Conservation (phyloP, 2,888 invertebrate genomes). For the Callinectes sapidus region DNA sequence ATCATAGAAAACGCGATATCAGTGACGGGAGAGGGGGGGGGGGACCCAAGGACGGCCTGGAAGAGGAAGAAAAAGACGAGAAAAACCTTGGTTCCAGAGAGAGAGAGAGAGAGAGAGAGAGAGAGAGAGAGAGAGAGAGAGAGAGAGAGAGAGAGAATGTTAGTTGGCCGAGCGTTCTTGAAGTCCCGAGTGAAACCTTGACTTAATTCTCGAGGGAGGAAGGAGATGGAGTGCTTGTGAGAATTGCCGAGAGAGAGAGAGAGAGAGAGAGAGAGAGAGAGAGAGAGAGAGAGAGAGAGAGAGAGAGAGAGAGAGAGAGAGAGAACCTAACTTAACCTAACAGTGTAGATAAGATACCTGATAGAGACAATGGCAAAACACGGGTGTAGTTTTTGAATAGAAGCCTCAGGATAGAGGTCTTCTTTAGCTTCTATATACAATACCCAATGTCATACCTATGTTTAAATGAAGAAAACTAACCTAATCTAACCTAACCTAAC, state of each 20-base stretch:
- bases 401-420: too few species aligned
- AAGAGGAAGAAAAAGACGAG: background rate
- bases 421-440: too few species aligned
- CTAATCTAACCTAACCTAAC: too few species aligned
- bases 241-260: background rate
- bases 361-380: too few species aligned
- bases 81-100: background rate
- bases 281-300: slow-evolving; percentile 32
- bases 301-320: slow-evolving; percentile 22
- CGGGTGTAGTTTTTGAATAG: too few species aligned
- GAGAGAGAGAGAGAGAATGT: too few species aligned
- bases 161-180: background rate
- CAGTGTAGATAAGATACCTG: too few species aligned
- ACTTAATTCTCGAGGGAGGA: background rate
- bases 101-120: too few species aligned
- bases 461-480: too few species aligned
- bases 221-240: background rate
- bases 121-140: too few species aligned
- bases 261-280: slow-evolving; percentile 39
- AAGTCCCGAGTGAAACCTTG: background rate
- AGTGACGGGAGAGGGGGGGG: background rate
- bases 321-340: background rate
- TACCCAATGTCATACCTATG: too few species aligned
- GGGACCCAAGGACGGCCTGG: background rate
- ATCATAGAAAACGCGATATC: background rate